These are phyloP conservation scores for Zalophus californianus DNA, from an alignment of 2,797 vertebrate genomes.

Conservation along the genomic window DNA sequence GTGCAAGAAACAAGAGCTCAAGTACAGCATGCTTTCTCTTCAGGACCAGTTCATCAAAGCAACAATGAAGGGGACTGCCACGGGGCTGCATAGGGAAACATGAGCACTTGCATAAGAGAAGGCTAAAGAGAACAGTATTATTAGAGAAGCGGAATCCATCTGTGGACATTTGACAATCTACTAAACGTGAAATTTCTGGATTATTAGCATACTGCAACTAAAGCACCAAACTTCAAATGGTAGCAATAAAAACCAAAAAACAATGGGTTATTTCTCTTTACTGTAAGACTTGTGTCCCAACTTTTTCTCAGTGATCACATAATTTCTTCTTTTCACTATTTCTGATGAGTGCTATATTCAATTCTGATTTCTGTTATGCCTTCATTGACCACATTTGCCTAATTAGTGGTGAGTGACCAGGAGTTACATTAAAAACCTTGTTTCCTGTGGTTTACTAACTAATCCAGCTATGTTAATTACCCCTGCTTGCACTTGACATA, in stretches of 20 bases:
- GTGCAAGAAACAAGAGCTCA: background rate
- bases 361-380: background rate
- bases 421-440: constrained; percentile 13
- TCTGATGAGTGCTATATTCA: background rate
- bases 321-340: background rate
- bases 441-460: constrained; percentile 36
- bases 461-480: constrained; percentile 46
- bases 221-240: background rate
- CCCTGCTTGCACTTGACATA: background rate
- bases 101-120: background rate
- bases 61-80: background rate
- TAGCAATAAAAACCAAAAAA: background rate
- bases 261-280: background rate
- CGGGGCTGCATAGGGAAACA: background rate
- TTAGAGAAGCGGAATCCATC: background rate
- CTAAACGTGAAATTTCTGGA: background rate
- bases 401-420: constrained; percentile 21
- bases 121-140: background rate
- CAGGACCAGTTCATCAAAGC: background rate
- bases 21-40: background rate
- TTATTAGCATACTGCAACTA: background rate
- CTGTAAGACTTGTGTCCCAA: background rate
- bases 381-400: background rate
- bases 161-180: background rate
- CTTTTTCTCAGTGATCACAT: background rate